Percentiles rank a stretch among this genome's conserved stretches.
Conservation (phyloP, 2,888 invertebrate species). For the Sesamia inferens region DNA sequence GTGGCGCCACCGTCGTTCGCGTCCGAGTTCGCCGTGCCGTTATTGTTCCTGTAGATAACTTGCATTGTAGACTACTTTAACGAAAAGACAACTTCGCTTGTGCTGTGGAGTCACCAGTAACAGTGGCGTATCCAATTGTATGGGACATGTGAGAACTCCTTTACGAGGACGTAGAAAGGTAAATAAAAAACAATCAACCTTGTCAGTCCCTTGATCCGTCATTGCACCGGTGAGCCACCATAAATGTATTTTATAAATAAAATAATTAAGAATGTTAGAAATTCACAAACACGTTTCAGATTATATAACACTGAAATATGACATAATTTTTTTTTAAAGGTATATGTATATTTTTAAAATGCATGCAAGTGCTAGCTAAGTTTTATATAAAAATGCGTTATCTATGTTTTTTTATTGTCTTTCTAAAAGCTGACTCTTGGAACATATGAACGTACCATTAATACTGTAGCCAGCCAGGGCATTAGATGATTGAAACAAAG, state of each 20-base stretch:
- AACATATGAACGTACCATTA: slow-evolving; percentile 49
- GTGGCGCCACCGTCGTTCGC: slow-evolving; percentile 90
- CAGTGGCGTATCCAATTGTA: not conserved
- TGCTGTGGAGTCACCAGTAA: slow-evolving; percentile 7
- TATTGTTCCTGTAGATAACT: slow-evolving; percentile 76
- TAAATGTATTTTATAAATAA: not conserved
- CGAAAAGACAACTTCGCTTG: slow-evolving; percentile 16
- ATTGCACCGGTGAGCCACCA: not conserved
- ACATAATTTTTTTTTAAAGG: not conserved
- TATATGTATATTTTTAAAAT: slow-evolving; percentile 30
- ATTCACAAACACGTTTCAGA: slow-evolving; percentile 23
- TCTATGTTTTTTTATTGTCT: slow-evolving; percentile 41
- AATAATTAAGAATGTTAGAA: not conserved
- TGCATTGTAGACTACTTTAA: not conserved
- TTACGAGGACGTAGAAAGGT: not conserved
- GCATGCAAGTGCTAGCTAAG: slow-evolving; percentile 59
- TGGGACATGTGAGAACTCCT: not conserved
- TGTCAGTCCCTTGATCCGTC: not conserved
- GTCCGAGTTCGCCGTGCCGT: slow-evolving; percentile 83
- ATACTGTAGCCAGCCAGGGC: slow-evolving; percentile 56
- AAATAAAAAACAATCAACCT: not conserved
- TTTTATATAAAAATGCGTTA: slow-evolving; percentile 34
- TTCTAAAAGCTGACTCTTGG: slow-evolving; percentile 54
- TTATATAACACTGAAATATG: slow-evolving; percentile 21
- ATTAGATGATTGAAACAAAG: slow-evolving; percentile 54